These are phyloP conservation scores for Hypena proboscidalis DNA, from an alignment of 2,888 invertebrate species.

Conservation along the genomic window DNA sequence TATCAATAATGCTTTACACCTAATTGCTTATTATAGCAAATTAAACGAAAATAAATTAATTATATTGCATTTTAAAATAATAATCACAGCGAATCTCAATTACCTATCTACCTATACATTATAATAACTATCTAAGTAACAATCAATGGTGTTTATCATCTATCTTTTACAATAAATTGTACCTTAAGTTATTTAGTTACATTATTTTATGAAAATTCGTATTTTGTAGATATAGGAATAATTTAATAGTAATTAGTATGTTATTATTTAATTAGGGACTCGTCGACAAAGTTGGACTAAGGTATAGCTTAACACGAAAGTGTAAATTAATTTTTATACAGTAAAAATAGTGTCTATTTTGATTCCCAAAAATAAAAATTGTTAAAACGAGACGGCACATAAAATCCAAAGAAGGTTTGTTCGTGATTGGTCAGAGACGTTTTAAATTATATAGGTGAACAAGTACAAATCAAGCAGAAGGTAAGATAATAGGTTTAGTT, in stretches of 20 bases:
- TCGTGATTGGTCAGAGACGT: too few species aligned
- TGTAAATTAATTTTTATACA: conserved; percentile 16
- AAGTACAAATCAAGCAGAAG: too few species aligned
- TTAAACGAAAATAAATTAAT: conserved; percentile 43
- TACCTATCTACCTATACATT: conserved; percentile 59
- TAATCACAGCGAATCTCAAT: conserved; percentile 73
- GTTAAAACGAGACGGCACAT: too few species aligned
- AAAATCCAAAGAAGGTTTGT: too few species aligned
- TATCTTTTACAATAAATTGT: conserved; percentile 48
- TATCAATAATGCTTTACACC: conserved; percentile 45
- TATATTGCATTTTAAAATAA: conserved; percentile 49
- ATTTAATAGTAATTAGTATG: conserved; percentile 38
- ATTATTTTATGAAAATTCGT: conserved; percentile 57
- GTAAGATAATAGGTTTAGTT: too few species aligned
- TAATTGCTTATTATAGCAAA: conserved; percentile 43
- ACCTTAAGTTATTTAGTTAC: conserved; percentile 36
- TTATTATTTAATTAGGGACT: conserved; percentile 28
- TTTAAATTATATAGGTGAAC: too few species aligned
- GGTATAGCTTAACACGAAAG: conserved; percentile 16
- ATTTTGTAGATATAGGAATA: conserved; percentile 51
- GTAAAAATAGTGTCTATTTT: too few species aligned
- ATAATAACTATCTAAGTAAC: conserved; percentile 51
- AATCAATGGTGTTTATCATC: conserved; percentile 60
- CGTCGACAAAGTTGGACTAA: conserved; percentile 26
- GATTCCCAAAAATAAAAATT: too few species aligned